A percentile compares a stretch with the other conserved stretches of the same genome.
These are phyloP conservation scores for Lasioglossum lativentre DNA, from an alignment of 2,888 invertebrate species.

Conservation along the genomic window DNA sequence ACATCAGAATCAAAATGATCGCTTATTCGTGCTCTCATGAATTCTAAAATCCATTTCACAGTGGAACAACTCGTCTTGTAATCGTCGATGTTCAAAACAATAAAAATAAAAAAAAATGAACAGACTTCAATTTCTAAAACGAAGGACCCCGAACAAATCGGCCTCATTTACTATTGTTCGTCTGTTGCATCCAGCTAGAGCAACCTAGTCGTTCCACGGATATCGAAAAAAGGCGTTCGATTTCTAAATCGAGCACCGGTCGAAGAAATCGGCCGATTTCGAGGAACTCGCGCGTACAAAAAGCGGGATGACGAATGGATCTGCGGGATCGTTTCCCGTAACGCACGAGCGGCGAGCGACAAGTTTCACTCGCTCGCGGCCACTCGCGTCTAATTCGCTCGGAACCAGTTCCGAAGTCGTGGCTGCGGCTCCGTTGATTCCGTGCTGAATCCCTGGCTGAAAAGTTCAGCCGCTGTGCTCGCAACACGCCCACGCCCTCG, in stretches of 20 bases:
- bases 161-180: not conserved
- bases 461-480: slow-evolving; percentile 55
- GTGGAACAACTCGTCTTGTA: not conserved
- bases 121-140: not conserved
- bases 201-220: not conserved
- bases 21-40: no score
- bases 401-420: slow-evolving; percentile 69
- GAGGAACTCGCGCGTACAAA: not conserved
- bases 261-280: not conserved
- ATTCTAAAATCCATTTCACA: no score
- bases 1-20: no score
- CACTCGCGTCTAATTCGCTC: slow-evolving; percentile 63
- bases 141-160: not conserved
- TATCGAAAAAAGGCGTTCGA: not conserved
- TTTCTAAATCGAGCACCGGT: not conserved
- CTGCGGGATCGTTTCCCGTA: slow-evolving; percentile 40
- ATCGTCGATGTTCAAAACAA: not conserved
- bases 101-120: not conserved
- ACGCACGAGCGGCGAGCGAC: slow-evolving; percentile 26
- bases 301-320: slow-evolving; percentile 39
- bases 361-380: slow-evolving; percentile 23
- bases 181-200: not conserved
- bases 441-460: slow-evolving; percentile 39
- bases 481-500: slow-evolving; percentile 73
- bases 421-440: slow-evolving; percentile 55